Percentiles rank a stretch among this genome's conserved stretches.
Conservation (phyloP, 1,140 invertebrate species). For the Drosophila mauritiana region DNA sequence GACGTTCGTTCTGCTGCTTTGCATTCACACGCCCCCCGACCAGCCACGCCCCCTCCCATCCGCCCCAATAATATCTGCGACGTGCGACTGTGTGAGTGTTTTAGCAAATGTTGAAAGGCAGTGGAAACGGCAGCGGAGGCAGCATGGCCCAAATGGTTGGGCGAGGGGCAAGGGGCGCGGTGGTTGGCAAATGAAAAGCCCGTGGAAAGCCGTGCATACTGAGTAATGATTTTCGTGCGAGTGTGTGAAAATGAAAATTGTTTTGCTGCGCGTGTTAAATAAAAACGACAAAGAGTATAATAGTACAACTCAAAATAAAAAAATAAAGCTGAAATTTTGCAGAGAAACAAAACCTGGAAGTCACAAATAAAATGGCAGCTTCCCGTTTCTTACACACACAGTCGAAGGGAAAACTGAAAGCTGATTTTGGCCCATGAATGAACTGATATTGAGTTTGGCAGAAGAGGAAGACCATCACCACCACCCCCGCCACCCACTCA, state of each 20-base stretch:
- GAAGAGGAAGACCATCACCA: constrained; percentile 46
- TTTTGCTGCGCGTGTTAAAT: constrained; percentile 37
- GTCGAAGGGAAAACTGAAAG: constrained; percentile 46
- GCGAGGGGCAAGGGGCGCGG: constrained; percentile 38
- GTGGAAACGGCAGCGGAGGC: constrained; percentile 24
- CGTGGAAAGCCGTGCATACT: constrained; percentile 71
- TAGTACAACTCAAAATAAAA: constrained; percentile 21
- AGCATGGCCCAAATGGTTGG: constrained; percentile 54
- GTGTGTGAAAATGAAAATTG: constrained; percentile 65
- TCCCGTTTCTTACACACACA: constrained; percentile 37
- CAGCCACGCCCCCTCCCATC: constrained; percentile 4
- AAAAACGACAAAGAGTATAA: constrained; percentile 5
- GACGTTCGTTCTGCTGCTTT: constrained; percentile 39
- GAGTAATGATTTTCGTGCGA: constrained; percentile 73
- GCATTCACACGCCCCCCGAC: constrained; percentile 32
- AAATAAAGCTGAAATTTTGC: constrained; percentile 7
- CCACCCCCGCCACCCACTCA: constrained; percentile 22
- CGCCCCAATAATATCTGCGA: constrained; percentile 22
- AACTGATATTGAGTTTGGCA: constrained; percentile 60
- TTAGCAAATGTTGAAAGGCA: constrained; percentile 35
- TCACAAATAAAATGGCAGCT: constrained; percentile 39
- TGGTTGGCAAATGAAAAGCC: constrained; percentile 60
- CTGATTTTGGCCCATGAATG: constrained; percentile 70
- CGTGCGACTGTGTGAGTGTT: constrained; percentile 32
- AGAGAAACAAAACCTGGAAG: constrained; percentile 30